Percentiles rank a stretch among this genome's conserved stretches.
phyloP scores from a whole-genome alignment of 1,140 invertebrate species.

The Heliconius hermathena region DNA sequence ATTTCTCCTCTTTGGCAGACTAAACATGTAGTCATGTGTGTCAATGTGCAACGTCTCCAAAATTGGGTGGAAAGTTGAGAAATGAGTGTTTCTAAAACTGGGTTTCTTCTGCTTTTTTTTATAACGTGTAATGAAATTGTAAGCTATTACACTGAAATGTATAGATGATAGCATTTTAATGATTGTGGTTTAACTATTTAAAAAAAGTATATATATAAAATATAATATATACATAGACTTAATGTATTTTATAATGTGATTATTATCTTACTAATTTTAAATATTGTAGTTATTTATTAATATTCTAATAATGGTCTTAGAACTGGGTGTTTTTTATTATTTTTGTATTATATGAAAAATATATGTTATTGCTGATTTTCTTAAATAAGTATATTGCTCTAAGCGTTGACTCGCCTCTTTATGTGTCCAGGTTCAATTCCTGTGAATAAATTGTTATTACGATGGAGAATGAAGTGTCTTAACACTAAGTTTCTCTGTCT shows the following conservation, averaged over 20 bases:
- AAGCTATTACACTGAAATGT: neutral
- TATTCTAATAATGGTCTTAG: neutral
- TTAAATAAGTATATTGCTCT: too few species aligned
- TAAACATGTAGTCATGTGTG: neutral
- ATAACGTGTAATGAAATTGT: neutral
- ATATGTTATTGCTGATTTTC: neutral
- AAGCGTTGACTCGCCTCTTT: neutral
- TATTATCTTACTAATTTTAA: too few species aligned
- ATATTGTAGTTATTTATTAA: too few species aligned
- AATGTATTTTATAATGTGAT: too few species aligned
- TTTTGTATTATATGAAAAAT: neutral
- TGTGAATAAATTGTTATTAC: neutral
- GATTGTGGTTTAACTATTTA: too few species aligned
- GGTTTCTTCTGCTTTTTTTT: too few species aligned
- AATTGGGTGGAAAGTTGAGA: neutral
- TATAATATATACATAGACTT: too few species aligned
- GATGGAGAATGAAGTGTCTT: neutral
- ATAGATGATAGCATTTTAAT: too few species aligned
- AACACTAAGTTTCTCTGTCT: neutral
- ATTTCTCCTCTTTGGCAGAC: neutral
- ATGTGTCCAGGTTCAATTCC: neutral
- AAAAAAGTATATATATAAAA: too few species aligned
- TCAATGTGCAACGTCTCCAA: too few species aligned
- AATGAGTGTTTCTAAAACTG: too few species aligned
- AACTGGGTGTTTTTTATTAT: neutral